phyloP scores from a whole-genome alignment of 2,888 invertebrate genomes.

The Parascotia fuliginaria region DNA sequence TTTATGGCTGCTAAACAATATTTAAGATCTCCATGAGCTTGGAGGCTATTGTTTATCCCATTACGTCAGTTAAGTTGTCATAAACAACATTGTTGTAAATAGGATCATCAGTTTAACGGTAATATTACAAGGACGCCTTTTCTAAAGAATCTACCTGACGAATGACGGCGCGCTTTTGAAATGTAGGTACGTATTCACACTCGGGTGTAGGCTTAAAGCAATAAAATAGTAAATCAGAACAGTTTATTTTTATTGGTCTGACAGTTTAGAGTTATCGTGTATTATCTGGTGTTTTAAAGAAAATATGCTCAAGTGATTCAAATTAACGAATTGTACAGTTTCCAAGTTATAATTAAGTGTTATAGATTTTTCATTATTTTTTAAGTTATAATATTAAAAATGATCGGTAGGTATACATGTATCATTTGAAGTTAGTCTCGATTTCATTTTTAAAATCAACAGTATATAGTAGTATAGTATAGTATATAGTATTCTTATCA shows the following conservation, averaged over 20 bases:
- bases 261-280: not conserved
- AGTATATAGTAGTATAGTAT: too few relatives aligned
- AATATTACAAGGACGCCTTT: slow-evolving; percentile 52
- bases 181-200: slow-evolving; percentile 19
- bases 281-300: not conserved
- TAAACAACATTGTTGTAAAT: slow-evolving; percentile 62
- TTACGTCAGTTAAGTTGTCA: slow-evolving; percentile 74
- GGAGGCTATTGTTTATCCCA: slow-evolving; percentile 70
- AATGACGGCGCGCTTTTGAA: slow-evolving; percentile 29
- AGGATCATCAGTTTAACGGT: slow-evolving; percentile 79
- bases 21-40: slow-evolving; percentile 52
- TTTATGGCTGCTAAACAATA: slow-evolving; percentile 70
- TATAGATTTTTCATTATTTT: too few relatives aligned
- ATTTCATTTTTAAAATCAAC: too few relatives aligned
- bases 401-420: too few relatives aligned
- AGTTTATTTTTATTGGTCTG: slow-evolving; percentile 11
- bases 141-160: slow-evolving; percentile 67
- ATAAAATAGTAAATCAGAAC: slow-evolving; percentile 30
- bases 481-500: too few relatives aligned
- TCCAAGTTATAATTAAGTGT: too few relatives aligned
- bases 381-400: too few relatives aligned
- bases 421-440: too few relatives aligned
- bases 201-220: slow-evolving; percentile 14
- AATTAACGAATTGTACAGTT: too few relatives aligned
- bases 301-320: too few relatives aligned